Evolutionary conservation across 2,797 vertebrate genomes (phyloP).

Genomic region (Phalanger gymnotis): DNA sequence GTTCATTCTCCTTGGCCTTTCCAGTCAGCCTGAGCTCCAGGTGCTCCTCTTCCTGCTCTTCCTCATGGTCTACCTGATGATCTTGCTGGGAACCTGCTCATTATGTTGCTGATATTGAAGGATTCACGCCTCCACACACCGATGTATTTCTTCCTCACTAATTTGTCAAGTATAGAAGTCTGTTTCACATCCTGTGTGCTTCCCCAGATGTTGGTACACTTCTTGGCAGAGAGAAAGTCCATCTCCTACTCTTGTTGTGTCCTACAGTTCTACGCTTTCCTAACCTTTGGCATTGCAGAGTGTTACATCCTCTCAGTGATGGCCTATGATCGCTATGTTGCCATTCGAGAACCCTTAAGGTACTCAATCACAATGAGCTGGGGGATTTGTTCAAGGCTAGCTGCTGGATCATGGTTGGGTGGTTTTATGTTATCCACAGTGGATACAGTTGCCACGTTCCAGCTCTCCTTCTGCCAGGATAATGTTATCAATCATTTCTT

Average conservation of each 20-base stretch:
- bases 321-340: neutral
- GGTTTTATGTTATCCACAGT: neutral
- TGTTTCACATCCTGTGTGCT: conserved; percentile 64
- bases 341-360: neutral
- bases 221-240: conserved; percentile 44
- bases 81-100: conserved; percentile 64
- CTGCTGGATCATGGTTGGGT: neutral
- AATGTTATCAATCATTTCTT: conserved; percentile 64
- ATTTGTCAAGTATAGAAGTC: conserved; percentile 74
- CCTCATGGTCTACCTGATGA: conserved; percentile 49
- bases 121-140: conserved; percentile 50
- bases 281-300: neutral
- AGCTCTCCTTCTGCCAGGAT: conserved; percentile 52
- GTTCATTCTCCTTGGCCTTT: conserved; percentile 72
- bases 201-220: conserved; percentile 68
- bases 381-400: conserved; percentile 13
- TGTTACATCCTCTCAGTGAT: neutral
- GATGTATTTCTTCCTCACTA: conserved; percentile 75
- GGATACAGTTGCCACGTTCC: conserved; percentile 30
- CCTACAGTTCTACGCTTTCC: conserved; percentile 72
- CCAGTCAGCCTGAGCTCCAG: conserved; percentile 38
- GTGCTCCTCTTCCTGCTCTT: conserved; percentile 62
- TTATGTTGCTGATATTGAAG: conserved; percentile 60
- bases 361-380: conserved; percentile 15
- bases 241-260: conserved; percentile 67